Evolutionary conservation across 2,113 vertebrate genomes (phyloP).

Genomic region (Arizona elegans): DNA sequence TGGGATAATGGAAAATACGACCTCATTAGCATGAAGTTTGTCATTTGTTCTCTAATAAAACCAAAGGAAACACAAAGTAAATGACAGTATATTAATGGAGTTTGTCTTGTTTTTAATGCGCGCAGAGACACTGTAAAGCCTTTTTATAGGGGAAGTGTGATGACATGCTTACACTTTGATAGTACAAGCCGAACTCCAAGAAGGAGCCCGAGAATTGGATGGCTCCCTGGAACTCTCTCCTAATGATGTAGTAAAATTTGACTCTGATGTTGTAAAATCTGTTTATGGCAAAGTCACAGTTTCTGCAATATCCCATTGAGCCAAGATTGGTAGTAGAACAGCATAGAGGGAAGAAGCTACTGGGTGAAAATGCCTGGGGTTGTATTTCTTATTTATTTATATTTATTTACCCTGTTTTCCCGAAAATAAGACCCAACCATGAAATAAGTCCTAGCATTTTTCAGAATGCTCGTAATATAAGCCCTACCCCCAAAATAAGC

Average conservation of each 20-base stretch:
- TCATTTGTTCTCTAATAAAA: slow-evolving; percentile 68
- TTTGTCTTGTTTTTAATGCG: slow-evolving; percentile 75
- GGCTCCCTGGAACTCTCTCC: slow-evolving; percentile 66
- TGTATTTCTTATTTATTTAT: not conserved
- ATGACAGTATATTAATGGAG: slow-evolving; percentile 77
- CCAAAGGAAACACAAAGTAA: slow-evolving; percentile 61
- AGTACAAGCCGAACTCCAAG: slow-evolving; percentile 61
- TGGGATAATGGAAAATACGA: slow-evolving; percentile 75
- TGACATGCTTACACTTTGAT: slow-evolving; percentile 63
- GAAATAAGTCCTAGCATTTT: no score
- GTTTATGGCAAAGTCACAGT: slow-evolving; percentile 74
- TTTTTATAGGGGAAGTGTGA: slow-evolving; percentile 77
- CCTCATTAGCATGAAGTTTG: slow-evolving; percentile 77
- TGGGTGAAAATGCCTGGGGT: not conserved
- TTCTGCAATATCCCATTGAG: slow-evolving; percentile 66
- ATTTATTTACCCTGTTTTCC: not conserved
- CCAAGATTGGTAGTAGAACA: slow-evolving; percentile 32
- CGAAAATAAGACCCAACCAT: no score
- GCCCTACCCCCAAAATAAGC: no score
- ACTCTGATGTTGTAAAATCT: slow-evolving; percentile 83
- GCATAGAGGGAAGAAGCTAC: not conserved
- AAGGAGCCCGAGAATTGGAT: slow-evolving; percentile 67
- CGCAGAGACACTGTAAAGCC: slow-evolving; percentile 74
- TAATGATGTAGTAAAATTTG: slow-evolving; percentile 83
- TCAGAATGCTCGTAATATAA: no score